Percentiles rank a stretch among this genome's conserved stretches.
Evolutionary conservation across 2,113 vertebrate genomes (phyloP).

Genomic region (Lamprotornis superbus): DNA sequence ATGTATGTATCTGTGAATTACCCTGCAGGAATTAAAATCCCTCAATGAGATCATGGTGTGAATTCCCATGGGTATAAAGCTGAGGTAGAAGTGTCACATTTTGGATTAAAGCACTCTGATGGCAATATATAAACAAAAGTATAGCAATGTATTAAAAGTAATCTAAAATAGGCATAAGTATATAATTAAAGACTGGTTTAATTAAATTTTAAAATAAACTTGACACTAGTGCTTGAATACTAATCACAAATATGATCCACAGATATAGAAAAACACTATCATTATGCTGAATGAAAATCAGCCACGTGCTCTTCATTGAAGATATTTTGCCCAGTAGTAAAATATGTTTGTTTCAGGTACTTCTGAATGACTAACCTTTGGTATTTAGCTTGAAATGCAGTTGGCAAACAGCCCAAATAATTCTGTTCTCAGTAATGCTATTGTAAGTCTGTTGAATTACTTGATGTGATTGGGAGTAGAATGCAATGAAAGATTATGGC

Average conservation of each 20-base stretch:
- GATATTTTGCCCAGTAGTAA: neutral
- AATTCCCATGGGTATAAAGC: neutral
- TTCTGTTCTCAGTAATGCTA: neutral
- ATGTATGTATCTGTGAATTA: neutral
- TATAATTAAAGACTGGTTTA: neutral
- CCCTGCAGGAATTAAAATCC: neutral
- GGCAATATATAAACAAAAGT: neutral
- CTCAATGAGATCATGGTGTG: neutral
- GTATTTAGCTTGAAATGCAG: neutral
- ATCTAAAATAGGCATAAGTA: neutral
- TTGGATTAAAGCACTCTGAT: neutral
- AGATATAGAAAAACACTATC: neutral
- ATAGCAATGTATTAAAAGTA: neutral
- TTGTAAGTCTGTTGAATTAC: neutral
- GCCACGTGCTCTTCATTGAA: neutral
- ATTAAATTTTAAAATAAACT: neutral
- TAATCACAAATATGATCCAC: neutral
- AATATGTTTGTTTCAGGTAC: neutral
- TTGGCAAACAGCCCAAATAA: neutral
- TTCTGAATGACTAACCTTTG: neutral
- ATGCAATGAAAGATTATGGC: neutral
- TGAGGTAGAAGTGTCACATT: neutral
- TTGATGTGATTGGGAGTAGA: neutral
- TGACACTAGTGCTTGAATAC: neutral
- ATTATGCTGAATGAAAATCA: neutral